Conservation (phyloP, 2,888 invertebrate species). For the Stomorhina lunata region DNA sequence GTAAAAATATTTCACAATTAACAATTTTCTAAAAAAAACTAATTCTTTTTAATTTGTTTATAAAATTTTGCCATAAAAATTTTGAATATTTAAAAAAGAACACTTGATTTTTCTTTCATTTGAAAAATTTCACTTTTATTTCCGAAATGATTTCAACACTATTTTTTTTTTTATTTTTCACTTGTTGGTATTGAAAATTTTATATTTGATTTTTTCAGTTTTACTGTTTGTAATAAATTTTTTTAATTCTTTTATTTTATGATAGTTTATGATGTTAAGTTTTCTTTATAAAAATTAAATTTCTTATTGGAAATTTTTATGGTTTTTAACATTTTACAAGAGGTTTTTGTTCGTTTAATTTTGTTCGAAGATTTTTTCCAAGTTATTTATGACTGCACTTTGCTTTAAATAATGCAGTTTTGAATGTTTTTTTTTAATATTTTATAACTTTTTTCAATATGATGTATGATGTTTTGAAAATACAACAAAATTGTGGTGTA, state of each 20-base stretch:
- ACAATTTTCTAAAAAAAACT: slow-evolving; percentile 14
- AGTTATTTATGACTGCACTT: background rate
- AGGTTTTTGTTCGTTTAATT: background rate
- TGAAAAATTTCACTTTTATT: background rate
- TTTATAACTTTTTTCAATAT: slow-evolving; percentile 11
- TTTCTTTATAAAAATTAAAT: background rate
- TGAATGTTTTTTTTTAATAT: slow-evolving; percentile 35
- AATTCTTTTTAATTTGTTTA: background rate
- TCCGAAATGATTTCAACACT: slow-evolving; percentile 45
- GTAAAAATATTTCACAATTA: slow-evolving; percentile 42
- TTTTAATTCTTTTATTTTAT: slow-evolving; percentile 15
- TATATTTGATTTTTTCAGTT: background rate
- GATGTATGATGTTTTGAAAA: background rate
- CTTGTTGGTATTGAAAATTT: slow-evolving; percentile 17
- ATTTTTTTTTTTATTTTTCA: slow-evolving; percentile 44
- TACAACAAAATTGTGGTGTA: background rate
- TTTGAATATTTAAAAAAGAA: background rate
- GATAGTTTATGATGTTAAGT: background rate
- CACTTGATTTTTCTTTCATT: background rate
- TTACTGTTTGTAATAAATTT: background rate
- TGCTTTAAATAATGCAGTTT: slow-evolving; percentile 9
- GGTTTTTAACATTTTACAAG: slow-evolving; percentile 37
- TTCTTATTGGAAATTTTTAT: slow-evolving; percentile 38
- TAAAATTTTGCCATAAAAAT: slow-evolving; percentile 19
- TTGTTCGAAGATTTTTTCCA: background rate